Evolutionary conservation across 2,113 vertebrate species (phyloP).

Genomic region (Peromyscus californicus): DNA sequence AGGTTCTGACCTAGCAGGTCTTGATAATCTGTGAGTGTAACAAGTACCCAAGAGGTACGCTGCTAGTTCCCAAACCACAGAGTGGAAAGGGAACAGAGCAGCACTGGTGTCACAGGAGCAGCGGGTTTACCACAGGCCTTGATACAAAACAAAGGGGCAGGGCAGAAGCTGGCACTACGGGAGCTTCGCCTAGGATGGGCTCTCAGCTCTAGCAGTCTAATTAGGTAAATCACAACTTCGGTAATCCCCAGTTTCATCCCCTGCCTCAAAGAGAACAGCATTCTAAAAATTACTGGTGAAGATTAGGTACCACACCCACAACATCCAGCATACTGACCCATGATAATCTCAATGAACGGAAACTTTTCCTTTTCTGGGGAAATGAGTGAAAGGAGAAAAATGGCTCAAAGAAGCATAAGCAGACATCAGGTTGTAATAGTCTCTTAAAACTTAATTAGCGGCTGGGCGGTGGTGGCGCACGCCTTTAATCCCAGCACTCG

Average conservation of each 20-base stretch:
- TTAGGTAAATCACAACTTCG: background rate
- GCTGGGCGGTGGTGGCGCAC: too few species aligned
- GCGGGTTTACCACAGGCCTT: background rate
- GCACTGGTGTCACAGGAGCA: background rate
- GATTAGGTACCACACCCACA: background rate
- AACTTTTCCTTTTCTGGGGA: background rate
- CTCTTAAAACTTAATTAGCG: background rate
- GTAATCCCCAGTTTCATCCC: background rate
- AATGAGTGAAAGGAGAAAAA: slow-evolving; percentile 5
- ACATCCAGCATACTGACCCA: background rate
- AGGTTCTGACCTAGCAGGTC: background rate
- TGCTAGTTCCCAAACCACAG: background rate
- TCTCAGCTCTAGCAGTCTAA: background rate
- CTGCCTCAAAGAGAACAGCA: background rate
- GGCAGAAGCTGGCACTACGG: background rate
- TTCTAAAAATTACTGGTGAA: background rate
- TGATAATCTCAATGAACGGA: background rate
- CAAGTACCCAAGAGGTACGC: background rate
- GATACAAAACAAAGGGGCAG: background rate
- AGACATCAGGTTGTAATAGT: background rate
- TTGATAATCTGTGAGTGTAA: slow-evolving; percentile 2
- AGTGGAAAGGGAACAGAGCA: background rate
- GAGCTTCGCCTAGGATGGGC: rapidly evolving
- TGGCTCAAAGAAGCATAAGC: background rate
- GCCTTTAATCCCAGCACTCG: too few species aligned